phyloP scores from a whole-genome alignment of 2,113 vertebrate species.

The Cheilinus undulatus region DNA sequence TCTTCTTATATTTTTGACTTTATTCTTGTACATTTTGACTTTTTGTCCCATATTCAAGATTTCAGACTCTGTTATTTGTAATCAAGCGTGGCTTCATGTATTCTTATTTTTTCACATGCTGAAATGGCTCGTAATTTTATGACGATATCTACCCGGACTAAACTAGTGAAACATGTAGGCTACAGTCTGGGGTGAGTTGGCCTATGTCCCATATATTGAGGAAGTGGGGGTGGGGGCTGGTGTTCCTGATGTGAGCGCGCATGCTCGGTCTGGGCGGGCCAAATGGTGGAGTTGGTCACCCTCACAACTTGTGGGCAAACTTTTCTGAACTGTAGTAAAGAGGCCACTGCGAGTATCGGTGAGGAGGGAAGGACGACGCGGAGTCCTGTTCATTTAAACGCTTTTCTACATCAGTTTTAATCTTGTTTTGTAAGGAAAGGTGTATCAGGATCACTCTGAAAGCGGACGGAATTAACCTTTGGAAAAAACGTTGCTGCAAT shows the following conservation, averaged over 20 bases:
- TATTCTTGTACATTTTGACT: too few relatives aligned
- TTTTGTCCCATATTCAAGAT: too few relatives aligned
- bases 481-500: background rate
- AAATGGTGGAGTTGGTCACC: slow-evolving; percentile 2
- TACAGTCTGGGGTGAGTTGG: too few relatives aligned
- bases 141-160: too few relatives aligned
- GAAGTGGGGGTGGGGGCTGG: background rate
- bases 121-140: too few relatives aligned
- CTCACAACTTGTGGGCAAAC: slow-evolving; percentile 21
- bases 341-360: background rate
- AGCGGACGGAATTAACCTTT: background rate
- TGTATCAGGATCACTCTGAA: background rate
- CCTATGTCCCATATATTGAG: too few relatives aligned
- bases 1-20: too few relatives aligned
- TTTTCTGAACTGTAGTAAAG: slow-evolving; percentile 53
- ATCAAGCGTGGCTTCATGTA: too few relatives aligned
- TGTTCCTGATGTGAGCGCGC: slow-evolving; percentile 23
- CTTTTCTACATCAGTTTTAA: fast-evolving
- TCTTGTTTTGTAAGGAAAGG: background rate
- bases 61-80: too few relatives aligned
- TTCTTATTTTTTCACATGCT: too few relatives aligned
- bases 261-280: slow-evolving; percentile 51
- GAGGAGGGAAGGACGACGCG: fast-evolving
- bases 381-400: background rate
- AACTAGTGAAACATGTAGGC: too few relatives aligned